A percentile compares a stretch with the other conserved stretches of the same genome.
These are phyloP conservation scores for Chymomyza fuscimana DNA, from an alignment of 2,888 invertebrate species.

Conservation along the genomic window DNA sequence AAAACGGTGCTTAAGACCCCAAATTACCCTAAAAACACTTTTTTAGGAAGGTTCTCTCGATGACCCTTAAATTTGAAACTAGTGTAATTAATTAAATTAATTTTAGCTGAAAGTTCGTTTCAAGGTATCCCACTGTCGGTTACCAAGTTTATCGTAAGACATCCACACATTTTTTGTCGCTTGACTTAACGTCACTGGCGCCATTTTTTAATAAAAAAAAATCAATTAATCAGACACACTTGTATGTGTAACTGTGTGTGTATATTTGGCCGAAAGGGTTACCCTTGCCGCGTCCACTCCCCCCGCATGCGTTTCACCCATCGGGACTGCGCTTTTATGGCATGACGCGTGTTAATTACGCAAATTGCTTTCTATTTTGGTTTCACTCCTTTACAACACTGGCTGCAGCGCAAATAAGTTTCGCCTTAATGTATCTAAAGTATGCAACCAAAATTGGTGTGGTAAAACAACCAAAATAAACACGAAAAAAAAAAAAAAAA, in stretches of 20 bases:
- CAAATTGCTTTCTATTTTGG: conserved; percentile 45
- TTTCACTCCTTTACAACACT: conserved; percentile 14
- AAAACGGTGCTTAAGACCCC: too few relatives aligned
- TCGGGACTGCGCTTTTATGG: conserved; percentile 23
- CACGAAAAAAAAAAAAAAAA: conserved; percentile 30
- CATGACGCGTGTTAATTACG: conserved; percentile 31
- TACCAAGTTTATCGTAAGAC: neutral
- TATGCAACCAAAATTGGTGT: conserved; percentile 33
- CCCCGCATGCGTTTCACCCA: conserved; percentile 28
- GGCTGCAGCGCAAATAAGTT: conserved; percentile 9
- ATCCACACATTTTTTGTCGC: neutral
- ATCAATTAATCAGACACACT: conserved; percentile 50
- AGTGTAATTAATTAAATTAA: too few relatives aligned
- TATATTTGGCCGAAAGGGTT: neutral
- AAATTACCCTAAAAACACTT: too few relatives aligned
- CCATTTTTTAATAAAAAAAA: conserved; percentile 36
- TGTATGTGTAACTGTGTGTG: neutral
- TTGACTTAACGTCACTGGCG: neutral
- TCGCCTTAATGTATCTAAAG: conserved; percentile 51
- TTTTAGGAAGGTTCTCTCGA: too few relatives aligned
- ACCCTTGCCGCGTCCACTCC: too few relatives aligned
- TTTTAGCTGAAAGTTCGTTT: too few relatives aligned
- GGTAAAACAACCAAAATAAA: conserved; percentile 16
- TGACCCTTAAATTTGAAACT: too few relatives aligned
- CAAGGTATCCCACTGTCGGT: too few relatives aligned